phyloP scores from a whole-genome alignment of 2,888 invertebrate genomes.

The Troides oblongomaculatus region DNA sequence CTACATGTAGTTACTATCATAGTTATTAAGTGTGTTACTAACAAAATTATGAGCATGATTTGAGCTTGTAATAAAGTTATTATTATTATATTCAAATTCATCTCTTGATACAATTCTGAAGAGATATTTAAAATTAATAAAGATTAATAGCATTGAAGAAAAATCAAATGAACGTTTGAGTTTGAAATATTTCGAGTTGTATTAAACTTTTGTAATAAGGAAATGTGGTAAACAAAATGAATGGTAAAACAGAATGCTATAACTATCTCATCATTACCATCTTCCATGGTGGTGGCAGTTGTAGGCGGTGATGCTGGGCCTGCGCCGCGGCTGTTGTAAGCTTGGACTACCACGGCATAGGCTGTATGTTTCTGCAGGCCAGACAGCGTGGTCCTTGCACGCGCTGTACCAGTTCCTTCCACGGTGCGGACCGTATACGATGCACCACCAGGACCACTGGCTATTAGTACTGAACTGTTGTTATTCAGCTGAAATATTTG shows the following conservation, averaged over 20 bases:
- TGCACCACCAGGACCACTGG: conserved; percentile 71
- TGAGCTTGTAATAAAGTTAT: too few species aligned
- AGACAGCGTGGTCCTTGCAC: conserved; percentile 81
- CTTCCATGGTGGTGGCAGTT: conserved; percentile 89
- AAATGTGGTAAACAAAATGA: too few species aligned
- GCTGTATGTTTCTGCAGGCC: conserved; percentile 89
- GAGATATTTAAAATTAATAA: too few species aligned
- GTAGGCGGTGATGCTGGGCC: conserved; percentile 91
- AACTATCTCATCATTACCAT: conserved; percentile 76
- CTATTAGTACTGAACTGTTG: conserved; percentile 68
- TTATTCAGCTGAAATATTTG: conserved; percentile 59
- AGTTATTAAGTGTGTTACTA: too few species aligned
- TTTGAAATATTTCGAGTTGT: background rate
- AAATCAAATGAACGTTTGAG: background rate
- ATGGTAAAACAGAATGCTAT: too few species aligned
- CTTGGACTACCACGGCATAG: conserved; percentile 91
- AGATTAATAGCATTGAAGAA: background rate
- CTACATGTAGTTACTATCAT: too few species aligned
- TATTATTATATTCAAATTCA: background rate
- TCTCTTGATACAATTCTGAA: too few species aligned
- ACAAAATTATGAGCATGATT: too few species aligned
- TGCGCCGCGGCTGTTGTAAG: conserved; percentile 91
- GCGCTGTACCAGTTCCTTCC: conserved; percentile 86
- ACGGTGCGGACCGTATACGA: conserved; percentile 88
- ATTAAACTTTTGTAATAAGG: too few species aligned